These are phyloP conservation scores for Erythrolamprus reginae DNA, from an alignment of 2,113 vertebrate species.

Conservation along the genomic window DNA sequence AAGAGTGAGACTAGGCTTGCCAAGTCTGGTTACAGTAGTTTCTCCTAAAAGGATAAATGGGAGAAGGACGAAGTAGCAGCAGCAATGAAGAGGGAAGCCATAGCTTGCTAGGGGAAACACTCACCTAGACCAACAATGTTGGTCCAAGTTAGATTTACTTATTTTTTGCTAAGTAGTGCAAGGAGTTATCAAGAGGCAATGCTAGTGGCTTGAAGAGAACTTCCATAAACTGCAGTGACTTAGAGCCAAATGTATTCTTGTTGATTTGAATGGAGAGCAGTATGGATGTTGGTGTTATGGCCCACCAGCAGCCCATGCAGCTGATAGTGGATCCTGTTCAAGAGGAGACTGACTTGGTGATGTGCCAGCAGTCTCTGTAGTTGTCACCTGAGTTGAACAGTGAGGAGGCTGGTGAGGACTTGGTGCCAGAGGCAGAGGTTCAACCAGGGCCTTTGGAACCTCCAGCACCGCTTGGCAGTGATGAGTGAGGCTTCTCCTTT, in stretches of 20 bases:
- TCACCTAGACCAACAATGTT: neutral
- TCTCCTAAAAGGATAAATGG: neutral
- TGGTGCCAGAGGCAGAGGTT: too few species aligned
- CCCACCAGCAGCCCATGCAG: too few species aligned
- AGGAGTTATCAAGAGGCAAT: neutral
- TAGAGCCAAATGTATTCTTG: too few species aligned
- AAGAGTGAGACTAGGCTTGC: neutral
- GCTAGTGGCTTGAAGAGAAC: neutral
- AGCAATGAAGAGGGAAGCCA: neutral
- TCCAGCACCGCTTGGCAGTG: too few species aligned
- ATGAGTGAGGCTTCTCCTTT: too few species aligned
- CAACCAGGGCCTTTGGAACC: too few species aligned
- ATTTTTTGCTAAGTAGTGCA: neutral
- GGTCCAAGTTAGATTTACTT: neutral
- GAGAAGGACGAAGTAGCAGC: neutral
- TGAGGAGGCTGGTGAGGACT: too few species aligned
- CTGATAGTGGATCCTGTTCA: too few species aligned
- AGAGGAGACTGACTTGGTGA: too few species aligned
- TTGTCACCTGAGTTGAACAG: too few species aligned
- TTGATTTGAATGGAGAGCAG: neutral
- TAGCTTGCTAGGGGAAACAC: neutral
- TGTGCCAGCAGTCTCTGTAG: too few species aligned
- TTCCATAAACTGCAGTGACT: neutral
- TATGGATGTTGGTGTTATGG: neutral
- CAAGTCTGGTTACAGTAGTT: constrained; percentile 16